A percentile compares a stretch with the other conserved stretches of the same genome.
Evolutionary conservation across 2,797 vertebrate species (phyloP).

Genomic region (Cichlasoma orientale): DNA sequence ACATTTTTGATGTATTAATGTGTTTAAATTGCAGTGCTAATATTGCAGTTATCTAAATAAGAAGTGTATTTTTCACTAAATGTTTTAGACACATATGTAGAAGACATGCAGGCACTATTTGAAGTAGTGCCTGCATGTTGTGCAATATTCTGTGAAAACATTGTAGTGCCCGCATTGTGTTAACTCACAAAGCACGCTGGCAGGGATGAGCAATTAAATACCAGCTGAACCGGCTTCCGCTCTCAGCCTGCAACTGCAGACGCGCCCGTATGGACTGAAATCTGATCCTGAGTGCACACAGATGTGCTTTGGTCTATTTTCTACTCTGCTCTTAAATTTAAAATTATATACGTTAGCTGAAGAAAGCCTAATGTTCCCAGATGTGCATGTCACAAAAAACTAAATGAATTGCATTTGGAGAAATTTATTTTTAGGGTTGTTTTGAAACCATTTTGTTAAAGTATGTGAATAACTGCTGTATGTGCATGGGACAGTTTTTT

Average conservation of each 20-base stretch:
- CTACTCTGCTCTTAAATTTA: neutral
- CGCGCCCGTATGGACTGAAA: conserved; percentile 38
- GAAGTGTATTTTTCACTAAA: neutral
- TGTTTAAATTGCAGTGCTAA: neutral
- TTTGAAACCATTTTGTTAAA: neutral
- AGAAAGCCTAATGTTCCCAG: neutral
- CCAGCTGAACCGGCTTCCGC: conserved; percentile 61
- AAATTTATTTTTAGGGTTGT: neutral
- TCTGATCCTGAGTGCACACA: conserved; percentile 41
- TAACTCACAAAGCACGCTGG: conserved; percentile 20
- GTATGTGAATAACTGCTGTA: neutral
- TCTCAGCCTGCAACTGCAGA: conserved; percentile 15
- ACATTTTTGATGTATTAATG: neutral
- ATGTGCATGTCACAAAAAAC: neutral
- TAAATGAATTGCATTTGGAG: neutral
- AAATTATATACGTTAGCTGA: neutral
- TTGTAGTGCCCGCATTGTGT: conserved; percentile 38
- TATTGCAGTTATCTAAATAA: neutral
- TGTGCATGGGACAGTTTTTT: neutral
- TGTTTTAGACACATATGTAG: neutral
- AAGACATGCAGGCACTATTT: neutral
- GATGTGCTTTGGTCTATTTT: conserved; percentile 18
- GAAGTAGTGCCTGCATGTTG: neutral
- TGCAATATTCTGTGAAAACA: neutral
- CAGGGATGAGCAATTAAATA: conserved; percentile 48